phyloP scores from a whole-genome alignment of 2,113 vertebrate species.

The Cercopithecus mona region DNA sequence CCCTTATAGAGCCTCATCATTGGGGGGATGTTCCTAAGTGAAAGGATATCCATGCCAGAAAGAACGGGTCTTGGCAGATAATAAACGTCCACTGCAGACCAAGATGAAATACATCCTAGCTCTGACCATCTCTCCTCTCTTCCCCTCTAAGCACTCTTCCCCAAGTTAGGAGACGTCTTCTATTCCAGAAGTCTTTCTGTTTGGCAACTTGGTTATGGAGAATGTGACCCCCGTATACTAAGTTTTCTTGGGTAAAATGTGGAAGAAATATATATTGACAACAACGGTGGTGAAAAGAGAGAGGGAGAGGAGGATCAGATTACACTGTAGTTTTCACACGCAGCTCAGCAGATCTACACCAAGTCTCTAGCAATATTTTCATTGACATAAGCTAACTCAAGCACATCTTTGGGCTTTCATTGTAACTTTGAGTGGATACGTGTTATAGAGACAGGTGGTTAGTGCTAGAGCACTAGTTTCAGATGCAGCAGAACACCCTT shows the following conservation, averaged over 20 bases:
- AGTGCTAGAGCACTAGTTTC: background rate
- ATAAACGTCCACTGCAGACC: background rate
- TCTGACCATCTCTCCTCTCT: background rate
- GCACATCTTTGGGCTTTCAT: background rate
- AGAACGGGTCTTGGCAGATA: background rate
- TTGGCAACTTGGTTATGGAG: background rate
- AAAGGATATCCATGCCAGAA: background rate
- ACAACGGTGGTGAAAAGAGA: rapidly evolving
- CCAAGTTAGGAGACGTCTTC: background rate
- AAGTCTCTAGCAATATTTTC: background rate
- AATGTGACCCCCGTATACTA: background rate
- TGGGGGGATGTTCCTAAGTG: background rate
- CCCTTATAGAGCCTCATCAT: background rate
- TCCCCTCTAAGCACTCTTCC: background rate
- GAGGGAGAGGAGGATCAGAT: too few relatives aligned
- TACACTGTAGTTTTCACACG: rapidly evolving
- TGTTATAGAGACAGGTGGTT: background rate
- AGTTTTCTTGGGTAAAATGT: background rate
- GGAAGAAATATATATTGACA: background rate
- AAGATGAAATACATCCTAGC: background rate
- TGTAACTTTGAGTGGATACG: background rate
- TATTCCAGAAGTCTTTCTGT: background rate
- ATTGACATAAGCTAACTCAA: background rate
- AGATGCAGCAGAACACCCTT: background rate
- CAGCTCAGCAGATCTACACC: background rate